These are phyloP conservation scores for Marmota monax DNA, from an alignment of 2,113 vertebrate genomes.

Conservation along the genomic window DNA sequence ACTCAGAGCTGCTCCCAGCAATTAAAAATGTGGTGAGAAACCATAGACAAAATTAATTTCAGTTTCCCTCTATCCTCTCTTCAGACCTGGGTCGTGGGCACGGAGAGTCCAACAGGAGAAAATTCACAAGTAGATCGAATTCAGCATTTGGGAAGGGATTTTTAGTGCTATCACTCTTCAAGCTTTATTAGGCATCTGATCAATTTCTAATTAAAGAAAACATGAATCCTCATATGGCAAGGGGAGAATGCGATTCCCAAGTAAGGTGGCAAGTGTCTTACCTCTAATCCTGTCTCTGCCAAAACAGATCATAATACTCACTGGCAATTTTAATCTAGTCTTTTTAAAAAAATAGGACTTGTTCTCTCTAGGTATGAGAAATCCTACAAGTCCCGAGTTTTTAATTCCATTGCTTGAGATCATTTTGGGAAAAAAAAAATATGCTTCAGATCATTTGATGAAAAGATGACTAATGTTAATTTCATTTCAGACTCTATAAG, in stretches of 20 bases:
- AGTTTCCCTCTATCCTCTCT: background rate
- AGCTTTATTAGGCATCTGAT: conserved; percentile 78
- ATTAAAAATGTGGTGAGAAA: conserved; percentile 52
- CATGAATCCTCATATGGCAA: conserved; percentile 78
- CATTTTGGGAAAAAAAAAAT: conserved; percentile 63
- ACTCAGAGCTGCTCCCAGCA: background rate
- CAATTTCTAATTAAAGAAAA: conserved; percentile 82
- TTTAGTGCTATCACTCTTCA: conserved; percentile 68
- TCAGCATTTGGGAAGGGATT: conserved; percentile 40
- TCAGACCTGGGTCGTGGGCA: background rate
- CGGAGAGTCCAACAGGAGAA: conserved; percentile 27
- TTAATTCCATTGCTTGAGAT: conserved; percentile 50
- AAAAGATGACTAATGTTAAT: conserved; percentile 73
- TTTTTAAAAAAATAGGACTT: background rate
- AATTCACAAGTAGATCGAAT: conserved; percentile 31
- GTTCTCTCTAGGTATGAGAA: background rate
- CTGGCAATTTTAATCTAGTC: conserved; percentile 34
- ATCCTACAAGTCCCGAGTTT: conserved; percentile 38
- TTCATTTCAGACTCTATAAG: conserved; percentile 72
- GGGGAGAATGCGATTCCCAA: conserved; percentile 70
- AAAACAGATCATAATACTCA: conserved; percentile 66
- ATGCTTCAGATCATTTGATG: conserved; percentile 46
- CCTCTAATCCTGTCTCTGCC: conserved; percentile 38
- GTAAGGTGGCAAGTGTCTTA: background rate
- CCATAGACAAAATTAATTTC: conserved; percentile 43